Evolutionary conservation across 2,888 invertebrate genomes (phyloP).

Genomic region (Odontocolon sp.): DNA sequence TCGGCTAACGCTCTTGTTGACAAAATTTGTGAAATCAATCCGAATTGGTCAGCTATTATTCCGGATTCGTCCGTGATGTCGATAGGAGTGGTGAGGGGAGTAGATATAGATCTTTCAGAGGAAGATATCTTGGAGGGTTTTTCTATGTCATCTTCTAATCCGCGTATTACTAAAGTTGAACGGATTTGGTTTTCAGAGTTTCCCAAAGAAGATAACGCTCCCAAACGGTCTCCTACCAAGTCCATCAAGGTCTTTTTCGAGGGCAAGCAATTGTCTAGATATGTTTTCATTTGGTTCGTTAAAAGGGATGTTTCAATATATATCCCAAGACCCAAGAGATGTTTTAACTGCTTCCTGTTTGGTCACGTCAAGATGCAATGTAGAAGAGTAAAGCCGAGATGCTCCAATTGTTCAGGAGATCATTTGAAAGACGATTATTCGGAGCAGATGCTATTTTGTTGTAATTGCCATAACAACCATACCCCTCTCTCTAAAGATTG

Average conservation of each 20-base stretch:
- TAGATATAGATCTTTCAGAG: background rate
- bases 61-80: background rate
- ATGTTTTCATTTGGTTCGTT: background rate
- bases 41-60: background rate
- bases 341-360: background rate
- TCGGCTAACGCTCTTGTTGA: background rate
- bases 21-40: background rate
- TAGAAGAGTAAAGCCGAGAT: background rate
- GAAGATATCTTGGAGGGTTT: background rate
- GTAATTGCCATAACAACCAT: background rate
- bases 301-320: background rate
- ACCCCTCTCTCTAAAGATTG: background rate
- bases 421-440: background rate
- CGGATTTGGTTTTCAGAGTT: background rate
- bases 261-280: background rate
- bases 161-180: background rate
- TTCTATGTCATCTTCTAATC: no score
- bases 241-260: background rate
- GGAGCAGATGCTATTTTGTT: background rate
- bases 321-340: background rate
- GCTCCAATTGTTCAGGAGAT: background rate
- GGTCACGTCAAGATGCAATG: background rate
- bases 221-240: background rate
- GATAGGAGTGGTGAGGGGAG: background rate
- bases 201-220: background rate